These are phyloP conservation scores for Podarcis lilfordi DNA, from an alignment of 2,797 vertebrate species.

Conservation along the genomic window DNA sequence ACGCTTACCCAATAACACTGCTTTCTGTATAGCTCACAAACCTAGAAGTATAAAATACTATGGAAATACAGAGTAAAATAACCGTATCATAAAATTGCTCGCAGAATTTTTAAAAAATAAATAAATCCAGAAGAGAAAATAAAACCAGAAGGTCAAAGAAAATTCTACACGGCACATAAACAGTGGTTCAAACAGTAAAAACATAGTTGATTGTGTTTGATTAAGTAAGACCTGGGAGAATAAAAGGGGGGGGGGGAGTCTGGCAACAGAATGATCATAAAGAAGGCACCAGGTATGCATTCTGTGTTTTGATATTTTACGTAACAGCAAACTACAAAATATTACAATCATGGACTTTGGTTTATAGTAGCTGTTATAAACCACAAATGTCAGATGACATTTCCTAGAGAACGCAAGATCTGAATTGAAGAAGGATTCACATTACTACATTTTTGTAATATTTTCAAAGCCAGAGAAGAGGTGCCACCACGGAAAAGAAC, in stretches of 20 bases:
- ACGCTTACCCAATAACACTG: too few species aligned
- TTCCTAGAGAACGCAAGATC: conserved; percentile 79
- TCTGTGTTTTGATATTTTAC: conserved; percentile 68
- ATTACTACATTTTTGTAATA: conserved; percentile 57
- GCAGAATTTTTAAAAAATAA: too few species aligned
- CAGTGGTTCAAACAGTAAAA: too few species aligned
- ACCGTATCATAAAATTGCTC: too few species aligned
- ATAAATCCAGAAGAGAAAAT: too few species aligned
- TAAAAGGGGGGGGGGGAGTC: not conserved
- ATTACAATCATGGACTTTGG: conserved; percentile 76
- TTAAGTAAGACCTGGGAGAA: not conserved
- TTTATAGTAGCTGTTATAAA: conserved; percentile 83
- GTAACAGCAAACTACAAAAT: conserved; percentile 62
- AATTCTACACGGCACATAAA: too few species aligned
- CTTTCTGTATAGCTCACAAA: too few species aligned
- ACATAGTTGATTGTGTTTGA: not conserved
- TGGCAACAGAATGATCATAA: not conserved
- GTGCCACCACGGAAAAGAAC: not conserved
- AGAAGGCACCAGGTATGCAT: not conserved
- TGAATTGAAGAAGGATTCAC: conserved; percentile 71
- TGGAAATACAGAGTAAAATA: too few species aligned
- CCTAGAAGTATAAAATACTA: too few species aligned
- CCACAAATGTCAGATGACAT: conserved; percentile 75
- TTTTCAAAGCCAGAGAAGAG: conserved; percentile 58
- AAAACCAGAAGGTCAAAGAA: too few species aligned